phyloP scores from a whole-genome alignment of 2,888 invertebrate species.

The Synergus gifuensis region DNA sequence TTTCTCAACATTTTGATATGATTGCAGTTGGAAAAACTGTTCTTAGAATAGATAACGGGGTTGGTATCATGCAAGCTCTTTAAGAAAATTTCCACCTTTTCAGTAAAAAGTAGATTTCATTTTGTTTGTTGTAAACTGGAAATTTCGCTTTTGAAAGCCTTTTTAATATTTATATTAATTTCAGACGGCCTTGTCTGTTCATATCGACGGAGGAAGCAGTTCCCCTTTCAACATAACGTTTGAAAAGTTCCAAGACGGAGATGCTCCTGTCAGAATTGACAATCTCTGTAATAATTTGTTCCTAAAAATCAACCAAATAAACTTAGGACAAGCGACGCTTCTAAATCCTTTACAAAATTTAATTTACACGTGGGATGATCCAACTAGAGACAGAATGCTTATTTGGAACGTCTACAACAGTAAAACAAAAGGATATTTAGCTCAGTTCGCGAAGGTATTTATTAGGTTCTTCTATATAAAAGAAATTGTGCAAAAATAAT shows the following conservation, averaged over 20 bases:
- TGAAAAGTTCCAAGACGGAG: constrained; percentile 86
- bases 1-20: constrained; percentile 88
- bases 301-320: constrained; percentile 86
- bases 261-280: constrained; percentile 90
- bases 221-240: constrained; percentile 88
- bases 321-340: constrained; percentile 84
- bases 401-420: constrained; percentile 92
- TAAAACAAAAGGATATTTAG: constrained; percentile 85
- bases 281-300: constrained; percentile 91
- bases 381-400: constrained; percentile 84
- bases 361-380: constrained; percentile 93
- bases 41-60: constrained; percentile 90
- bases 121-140: not conserved
- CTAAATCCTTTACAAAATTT: constrained; percentile 87
- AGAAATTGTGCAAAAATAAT: not conserved
- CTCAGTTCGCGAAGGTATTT: constrained; percentile 85
- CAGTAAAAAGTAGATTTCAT: not conserved
- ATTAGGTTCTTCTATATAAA: not conserved
- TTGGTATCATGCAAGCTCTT: constrained; percentile 76
- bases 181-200: constrained; percentile 84
- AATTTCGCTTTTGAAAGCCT: not conserved
- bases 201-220: constrained; percentile 86
- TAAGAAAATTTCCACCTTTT: not conserved
- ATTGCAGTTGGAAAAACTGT: constrained; percentile 85
- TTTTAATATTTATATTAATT: constrained; percentile 29